Conservation (phyloP, 2,888 invertebrate species). For the Tachina lurida region DNA sequence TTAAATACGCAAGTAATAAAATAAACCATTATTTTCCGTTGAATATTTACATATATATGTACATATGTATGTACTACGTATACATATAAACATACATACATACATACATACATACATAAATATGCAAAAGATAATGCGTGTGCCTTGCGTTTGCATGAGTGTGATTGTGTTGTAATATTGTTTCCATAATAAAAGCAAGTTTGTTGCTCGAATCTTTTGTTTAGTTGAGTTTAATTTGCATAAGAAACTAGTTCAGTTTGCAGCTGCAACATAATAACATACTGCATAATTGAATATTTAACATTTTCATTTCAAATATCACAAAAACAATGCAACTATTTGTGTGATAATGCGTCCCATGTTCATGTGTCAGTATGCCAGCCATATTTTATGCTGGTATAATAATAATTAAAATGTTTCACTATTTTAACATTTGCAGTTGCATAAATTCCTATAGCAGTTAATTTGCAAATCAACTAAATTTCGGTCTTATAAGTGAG, state of each 20-base stretch:
- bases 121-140: not conserved
- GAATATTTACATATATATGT: not conserved
- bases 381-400: not conserved
- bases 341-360: not conserved
- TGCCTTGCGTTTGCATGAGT: not conserved
- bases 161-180: conserved; percentile 4
- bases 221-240: conserved; percentile 15
- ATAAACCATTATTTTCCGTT: not conserved
- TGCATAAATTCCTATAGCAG: not conserved
- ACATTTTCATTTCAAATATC: conserved; percentile 26
- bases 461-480: not conserved
- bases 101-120: not conserved
- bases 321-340: conserved; percentile 3
- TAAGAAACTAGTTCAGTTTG: conserved; percentile 54
- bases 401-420: not conserved
- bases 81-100: no score
- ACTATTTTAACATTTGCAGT: not conserved
- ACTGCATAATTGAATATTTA: conserved; percentile 45
- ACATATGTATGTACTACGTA: not conserved
- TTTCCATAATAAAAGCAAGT: conserved; percentile 23
- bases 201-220: conserved; percentile 59
- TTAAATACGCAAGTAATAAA: conserved; percentile 13
- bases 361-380: not conserved
- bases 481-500: not conserved
- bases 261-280: conserved; percentile 51